A percentile compares a stretch with the other conserved stretches of the same genome.
These are phyloP conservation scores for Danionella cerebrum DNA, from an alignment of 2,113 vertebrate species.

Conservation along the genomic window DNA sequence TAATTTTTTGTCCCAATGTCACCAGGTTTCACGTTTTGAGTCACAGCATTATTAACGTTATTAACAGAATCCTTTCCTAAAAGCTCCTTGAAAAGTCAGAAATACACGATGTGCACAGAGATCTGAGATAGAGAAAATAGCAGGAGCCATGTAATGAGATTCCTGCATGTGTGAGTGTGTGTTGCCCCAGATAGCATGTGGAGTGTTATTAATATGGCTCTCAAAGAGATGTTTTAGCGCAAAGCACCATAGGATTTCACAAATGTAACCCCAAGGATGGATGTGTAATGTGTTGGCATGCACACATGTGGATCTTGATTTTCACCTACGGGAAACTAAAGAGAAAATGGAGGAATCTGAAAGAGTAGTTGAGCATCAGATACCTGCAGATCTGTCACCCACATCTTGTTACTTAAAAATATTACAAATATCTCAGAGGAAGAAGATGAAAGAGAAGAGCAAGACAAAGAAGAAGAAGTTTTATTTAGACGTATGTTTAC, in stretches of 20 bases:
- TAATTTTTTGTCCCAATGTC: not conserved
- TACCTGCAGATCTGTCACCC: too few species aligned
- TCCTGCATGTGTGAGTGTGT: not conserved
- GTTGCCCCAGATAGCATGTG: conserved; percentile 55
- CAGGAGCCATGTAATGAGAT: conserved; percentile 9
- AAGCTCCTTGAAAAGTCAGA: not conserved
- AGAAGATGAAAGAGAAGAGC: too few species aligned
- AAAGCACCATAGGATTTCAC: conserved; percentile 50
- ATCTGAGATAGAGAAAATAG: not conserved
- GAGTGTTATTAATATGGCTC: conserved; percentile 65
- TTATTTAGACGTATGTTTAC: conserved; percentile 53
- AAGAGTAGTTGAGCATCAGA: too few species aligned
- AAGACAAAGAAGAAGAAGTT: too few species aligned
- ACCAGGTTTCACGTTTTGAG: not conserved
- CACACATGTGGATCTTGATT: conserved; percentile 10
- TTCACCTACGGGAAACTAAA: too few species aligned
- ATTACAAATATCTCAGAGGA: too few species aligned
- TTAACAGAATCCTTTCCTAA: not conserved
- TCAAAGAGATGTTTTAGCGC: conserved; percentile 46
- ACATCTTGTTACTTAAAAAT: too few species aligned
- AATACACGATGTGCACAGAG: not conserved
- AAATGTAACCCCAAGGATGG: conserved; percentile 20
- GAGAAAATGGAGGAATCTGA: too few species aligned
- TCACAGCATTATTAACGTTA: not conserved
- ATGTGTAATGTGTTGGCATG: not conserved